These are phyloP conservation scores for Stegastes partitus DNA, from an alignment of 2,113 vertebrate species.

Conservation along the genomic window DNA sequence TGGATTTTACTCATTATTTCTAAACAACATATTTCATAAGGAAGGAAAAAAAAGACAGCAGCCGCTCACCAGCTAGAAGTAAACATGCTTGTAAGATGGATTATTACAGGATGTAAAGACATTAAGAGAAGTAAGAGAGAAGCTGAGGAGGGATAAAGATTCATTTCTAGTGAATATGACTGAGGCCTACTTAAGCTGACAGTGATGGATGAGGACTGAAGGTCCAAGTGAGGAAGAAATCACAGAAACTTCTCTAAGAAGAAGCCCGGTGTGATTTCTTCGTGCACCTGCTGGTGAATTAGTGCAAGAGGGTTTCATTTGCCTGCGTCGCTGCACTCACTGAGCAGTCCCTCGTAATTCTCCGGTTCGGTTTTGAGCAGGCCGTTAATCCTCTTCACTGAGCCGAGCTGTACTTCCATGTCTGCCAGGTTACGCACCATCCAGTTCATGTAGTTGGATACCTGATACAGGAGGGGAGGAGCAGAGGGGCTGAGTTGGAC, in stretches of 20 bases:
- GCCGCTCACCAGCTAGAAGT: not conserved
- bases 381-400: constrained; percentile 94
- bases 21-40: no score
- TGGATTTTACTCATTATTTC: no score
- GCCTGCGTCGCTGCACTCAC: constrained; percentile 84
- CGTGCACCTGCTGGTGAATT: not conserved
- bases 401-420: constrained; percentile 98
- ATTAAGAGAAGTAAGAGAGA: not conserved
- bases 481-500: not conserved
- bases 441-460: constrained; percentile 99
- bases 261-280: not conserved
- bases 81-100: not conserved
- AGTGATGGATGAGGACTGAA: constrained; percentile 11
- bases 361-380: constrained; percentile 96
- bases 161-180: not conserved
- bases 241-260: not conserved
- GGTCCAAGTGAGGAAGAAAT: not conserved
- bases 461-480: constrained; percentile 78
- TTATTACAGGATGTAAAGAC: constrained; percentile 8
- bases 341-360: constrained; percentile 95
- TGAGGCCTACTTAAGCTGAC: not conserved
- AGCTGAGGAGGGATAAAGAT: constrained; percentile 11
- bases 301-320: not conserved
- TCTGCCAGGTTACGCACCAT: constrained; percentile 99
- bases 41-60: no score